Evolutionary conservation across 2,888 invertebrate genomes (phyloP).

Genomic region (Acronicta alni): DNA sequence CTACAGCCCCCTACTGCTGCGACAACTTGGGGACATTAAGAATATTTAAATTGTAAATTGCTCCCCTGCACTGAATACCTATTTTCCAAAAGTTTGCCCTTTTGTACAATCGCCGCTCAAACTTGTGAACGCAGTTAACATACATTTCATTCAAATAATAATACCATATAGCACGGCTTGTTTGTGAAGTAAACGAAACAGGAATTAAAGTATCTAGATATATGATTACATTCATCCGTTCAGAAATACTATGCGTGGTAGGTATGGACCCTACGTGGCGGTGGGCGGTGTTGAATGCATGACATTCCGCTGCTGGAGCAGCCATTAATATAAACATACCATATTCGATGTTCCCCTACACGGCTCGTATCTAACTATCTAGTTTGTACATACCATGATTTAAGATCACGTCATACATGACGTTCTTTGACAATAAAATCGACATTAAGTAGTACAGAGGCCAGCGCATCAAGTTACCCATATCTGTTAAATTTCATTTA

Average conservation of each 20-base stretch:
- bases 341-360: constrained; percentile 10
- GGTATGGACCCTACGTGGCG: neutral
- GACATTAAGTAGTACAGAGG: neutral
- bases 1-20: constrained; percentile 59
- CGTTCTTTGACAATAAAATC: neutral
- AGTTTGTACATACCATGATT: neutral
- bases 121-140: constrained; percentile 55
- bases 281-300: constrained; percentile 15
- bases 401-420: neutral
- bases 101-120: constrained; percentile 68
- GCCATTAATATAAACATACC: constrained; percentile 22
- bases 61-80: constrained; percentile 88
- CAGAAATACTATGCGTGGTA: neutral
- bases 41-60: constrained; percentile 89
- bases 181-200: constrained; percentile 42
- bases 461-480: too few species aligned
- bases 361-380: neutral
- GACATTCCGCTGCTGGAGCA: constrained; percentile 28
- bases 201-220: constrained; percentile 41
- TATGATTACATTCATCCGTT: constrained; percentile 36
- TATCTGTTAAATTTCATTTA: too few species aligned
- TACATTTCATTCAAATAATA: constrained; percentile 55
- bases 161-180: constrained; percentile 42
- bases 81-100: constrained; percentile 81
- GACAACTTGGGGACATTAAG: constrained; percentile 88